Base-by-base conservation (phyloP, 1,140 invertebrate genomes). In the Monochamus saltuarius region DNA sequence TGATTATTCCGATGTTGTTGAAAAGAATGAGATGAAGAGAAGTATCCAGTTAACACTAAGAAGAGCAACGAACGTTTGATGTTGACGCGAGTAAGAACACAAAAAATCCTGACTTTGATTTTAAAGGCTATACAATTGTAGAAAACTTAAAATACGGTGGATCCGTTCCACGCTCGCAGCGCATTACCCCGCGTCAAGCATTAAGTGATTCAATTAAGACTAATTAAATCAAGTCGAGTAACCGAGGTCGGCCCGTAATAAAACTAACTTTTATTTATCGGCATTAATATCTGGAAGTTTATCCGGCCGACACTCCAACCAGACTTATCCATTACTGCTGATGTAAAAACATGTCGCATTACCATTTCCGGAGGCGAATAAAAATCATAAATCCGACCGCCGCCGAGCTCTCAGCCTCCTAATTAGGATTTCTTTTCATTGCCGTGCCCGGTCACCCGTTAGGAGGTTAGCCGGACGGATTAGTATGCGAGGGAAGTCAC, bases 341-440 rank as follows among this genome's bases (percentile, higher is more conserved):
- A 67, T 67, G 65, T 64, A 61, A 64, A 67, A 67, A 67, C 65
- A 67, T 64, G 65, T 67, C 65, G 65, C 65, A 67, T 67, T 67
- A 64, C 65, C 65, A 67, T 67, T 67, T 67, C 59, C 65, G 47
- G 22, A 37, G 56, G 64, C 46, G 50, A 59, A 59, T 64, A 67
- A 67, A 67, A 67, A 64, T 64, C 61, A 67, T 67, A 67, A 67
- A 64, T 67, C 61, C 65, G 35, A 35, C 47, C 35, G 40, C 50
- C 46, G 38, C 49, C 4, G 10, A 1, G 22, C 49, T 51, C 49
- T 51, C 36, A 51, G 34, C 37, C 17, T 14, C 29, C 49, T 51
- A 51, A 51, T 51, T 51, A 51, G 22, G 37, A 51, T 51, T 36
- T 51, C 34, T 36, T 51, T 51, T 51, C 35, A 37, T 51, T 51